phyloP scores from a whole-genome alignment of 1,140 invertebrate species.

The Drosophila prosaltans region DNA sequence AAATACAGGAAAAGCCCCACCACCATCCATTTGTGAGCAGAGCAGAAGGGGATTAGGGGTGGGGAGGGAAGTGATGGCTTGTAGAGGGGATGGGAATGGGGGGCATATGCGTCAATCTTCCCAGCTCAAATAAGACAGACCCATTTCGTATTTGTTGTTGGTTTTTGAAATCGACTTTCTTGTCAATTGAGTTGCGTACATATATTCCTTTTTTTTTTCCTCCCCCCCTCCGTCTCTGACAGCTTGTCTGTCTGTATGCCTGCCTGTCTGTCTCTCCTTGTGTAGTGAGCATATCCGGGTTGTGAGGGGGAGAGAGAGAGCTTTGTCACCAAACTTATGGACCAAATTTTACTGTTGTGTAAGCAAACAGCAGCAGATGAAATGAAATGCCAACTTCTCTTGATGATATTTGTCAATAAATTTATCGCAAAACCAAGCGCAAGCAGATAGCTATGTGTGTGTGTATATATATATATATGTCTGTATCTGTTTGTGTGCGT shows the following conservation, averaged over 20 bases:
- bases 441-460: constrained; percentile 15
- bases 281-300: neutral
- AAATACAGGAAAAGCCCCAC: constrained; percentile 28
- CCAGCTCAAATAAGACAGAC: constrained; percentile 40
- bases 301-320: neutral
- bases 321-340: constrained; percentile 64
- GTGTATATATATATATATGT: neutral
- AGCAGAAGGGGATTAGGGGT: constrained; percentile 1
- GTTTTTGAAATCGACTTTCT: constrained; percentile 79
- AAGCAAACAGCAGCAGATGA: constrained; percentile 70
- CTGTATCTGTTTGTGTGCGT: too few species aligned
- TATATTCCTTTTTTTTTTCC: constrained; percentile 21
- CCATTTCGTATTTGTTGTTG: constrained; percentile 66
- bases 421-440: constrained; percentile 62
- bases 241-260: constrained; percentile 28
- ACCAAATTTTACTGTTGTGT: constrained; percentile 74
- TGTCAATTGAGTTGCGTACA: constrained; percentile 77
- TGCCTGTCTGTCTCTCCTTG: constrained; percentile 1
- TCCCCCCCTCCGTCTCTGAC: constrained; percentile 15
- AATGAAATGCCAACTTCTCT: constrained; percentile 71
- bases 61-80: neutral
- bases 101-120: constrained; percentile 47
- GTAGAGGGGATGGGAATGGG: neutral
- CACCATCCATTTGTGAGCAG: neutral
- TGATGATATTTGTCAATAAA: constrained; percentile 81